Evolutionary conservation across 1,140 invertebrate species (phyloP), one percentile per base, ranked within the genome.

Genomic region (Battus philenor): DNA sequence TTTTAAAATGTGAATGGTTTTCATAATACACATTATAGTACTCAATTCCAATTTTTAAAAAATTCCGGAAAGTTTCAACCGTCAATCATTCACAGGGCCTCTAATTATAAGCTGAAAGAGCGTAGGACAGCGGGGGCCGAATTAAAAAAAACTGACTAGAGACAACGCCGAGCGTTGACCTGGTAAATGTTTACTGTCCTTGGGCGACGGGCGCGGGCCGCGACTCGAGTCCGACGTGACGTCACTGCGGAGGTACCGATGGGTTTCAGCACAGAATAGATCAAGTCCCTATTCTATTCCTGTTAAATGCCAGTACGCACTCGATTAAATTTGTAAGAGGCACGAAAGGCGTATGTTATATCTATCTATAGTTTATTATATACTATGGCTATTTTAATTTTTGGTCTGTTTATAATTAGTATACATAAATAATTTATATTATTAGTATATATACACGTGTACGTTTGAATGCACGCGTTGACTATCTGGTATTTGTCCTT

Each of bases 171-270:
- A 53, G 52, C 75, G 54, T 79, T 83, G 79, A 83, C 79, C 79
- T 72, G 68, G 58, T 67, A 68, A 73, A 76, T 81, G 76, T 79
- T 83, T 81, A 81, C 73, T 83, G 79, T 83, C 79, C 77, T 83
- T 83, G 79, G 57, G 54, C 62, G 74, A 54, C 61, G 65, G 54
- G 48, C 45, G 50, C 57, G 50, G 43, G 39, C 47, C 26, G 61
- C 52, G 53, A 50, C 45, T 50, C 53, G 59, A 64, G 72, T 64
- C 64, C 68, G 63, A 54, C 47, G 62, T 81, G 75, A 81, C 77
- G 79, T 81, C 73, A 79, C 38, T 54, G 54, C 58, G 60, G 76
- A 83, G 75, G 76, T 79, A 68, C 77, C 70, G 54, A 67, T 74
- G 77, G 79, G 77, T 78, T 81, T 83, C 75, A 79, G 68, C 51